phyloP scores from a whole-genome alignment of 2,888 invertebrate genomes.

The Dynastes hyllus region DNA sequence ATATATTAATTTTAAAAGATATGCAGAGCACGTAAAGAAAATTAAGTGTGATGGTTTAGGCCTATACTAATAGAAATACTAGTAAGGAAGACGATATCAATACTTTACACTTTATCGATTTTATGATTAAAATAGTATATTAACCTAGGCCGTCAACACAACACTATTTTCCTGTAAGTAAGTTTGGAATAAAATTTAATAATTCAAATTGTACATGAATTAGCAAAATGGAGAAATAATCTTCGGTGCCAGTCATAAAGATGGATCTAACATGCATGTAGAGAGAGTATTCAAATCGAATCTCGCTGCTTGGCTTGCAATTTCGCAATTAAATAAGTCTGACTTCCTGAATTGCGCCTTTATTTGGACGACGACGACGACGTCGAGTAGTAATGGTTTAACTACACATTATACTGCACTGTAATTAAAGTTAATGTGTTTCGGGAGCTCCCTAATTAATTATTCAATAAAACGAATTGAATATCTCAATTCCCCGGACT shows the following conservation, averaged over 20 bases:
- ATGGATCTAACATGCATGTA: conserved; percentile 13
- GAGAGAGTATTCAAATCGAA: conserved; percentile 32
- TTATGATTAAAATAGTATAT: too few relatives aligned
- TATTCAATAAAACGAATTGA: conserved; percentile 63
- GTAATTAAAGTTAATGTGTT: conserved; percentile 63
- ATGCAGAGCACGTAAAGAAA: too few relatives aligned
- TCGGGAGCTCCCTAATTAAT: conserved; percentile 62
- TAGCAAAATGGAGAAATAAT: background rate
- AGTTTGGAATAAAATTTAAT: too few relatives aligned
- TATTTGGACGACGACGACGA: conserved; percentile 56
- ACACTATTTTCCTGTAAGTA: too few relatives aligned
- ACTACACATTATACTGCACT: conserved; percentile 62
- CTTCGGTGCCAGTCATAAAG: background rate
- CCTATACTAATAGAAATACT: too few relatives aligned
- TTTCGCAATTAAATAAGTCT: conserved; percentile 48
- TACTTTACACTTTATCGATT: too few relatives aligned
- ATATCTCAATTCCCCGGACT: conserved; percentile 57
- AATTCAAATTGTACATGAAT: too few relatives aligned
- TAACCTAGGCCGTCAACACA: too few relatives aligned
- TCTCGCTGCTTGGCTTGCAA: conserved; percentile 38
- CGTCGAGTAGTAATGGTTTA: conserved; percentile 60
- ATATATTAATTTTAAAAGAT: too few relatives aligned
- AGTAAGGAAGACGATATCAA: too few relatives aligned
- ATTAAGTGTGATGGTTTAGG: too few relatives aligned
- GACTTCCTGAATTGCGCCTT: conserved; percentile 56